Conservation (phyloP, 1,140 invertebrate species). For the Oreohelix idahoensis region DNA sequence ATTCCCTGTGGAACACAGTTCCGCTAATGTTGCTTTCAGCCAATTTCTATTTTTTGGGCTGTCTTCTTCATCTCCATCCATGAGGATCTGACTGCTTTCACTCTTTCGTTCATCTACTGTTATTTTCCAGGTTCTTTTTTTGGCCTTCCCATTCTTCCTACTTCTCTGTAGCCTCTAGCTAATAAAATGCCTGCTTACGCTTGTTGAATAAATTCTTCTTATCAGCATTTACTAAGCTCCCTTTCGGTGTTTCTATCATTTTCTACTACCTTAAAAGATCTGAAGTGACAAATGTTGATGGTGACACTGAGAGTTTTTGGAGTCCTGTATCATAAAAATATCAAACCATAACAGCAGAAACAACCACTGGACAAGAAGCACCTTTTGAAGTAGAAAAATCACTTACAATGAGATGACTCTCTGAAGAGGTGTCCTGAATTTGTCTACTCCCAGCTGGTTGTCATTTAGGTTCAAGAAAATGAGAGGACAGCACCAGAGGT, state of each 20-base stretch:
- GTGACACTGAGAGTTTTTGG: background rate
- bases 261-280: too few species aligned
- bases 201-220: background rate
- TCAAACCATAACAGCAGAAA: background rate
- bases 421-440: constrained; percentile 1
- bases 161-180: too few species aligned
- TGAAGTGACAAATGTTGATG: too few species aligned
- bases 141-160: too few species aligned
- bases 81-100: too few species aligned
- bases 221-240: background rate
- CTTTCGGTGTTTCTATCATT: too few species aligned
- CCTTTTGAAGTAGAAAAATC: background rate
- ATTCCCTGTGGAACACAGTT: too few species aligned
- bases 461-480: constrained; percentile 7
- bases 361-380: background rate
- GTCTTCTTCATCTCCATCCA: too few species aligned
- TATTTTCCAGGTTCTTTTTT: too few species aligned
- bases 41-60: too few species aligned
- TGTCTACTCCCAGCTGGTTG: constrained; percentile 15
- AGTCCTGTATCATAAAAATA: background rate
- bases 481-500: constrained; percentile 26
- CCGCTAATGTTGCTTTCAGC: too few species aligned
- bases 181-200: background rate
- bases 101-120: too few species aligned
- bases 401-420: constrained; percentile 16